Conservation (phyloP, 2,888 invertebrate genomes). For the Sepioteuthis lessoniana region DNA sequence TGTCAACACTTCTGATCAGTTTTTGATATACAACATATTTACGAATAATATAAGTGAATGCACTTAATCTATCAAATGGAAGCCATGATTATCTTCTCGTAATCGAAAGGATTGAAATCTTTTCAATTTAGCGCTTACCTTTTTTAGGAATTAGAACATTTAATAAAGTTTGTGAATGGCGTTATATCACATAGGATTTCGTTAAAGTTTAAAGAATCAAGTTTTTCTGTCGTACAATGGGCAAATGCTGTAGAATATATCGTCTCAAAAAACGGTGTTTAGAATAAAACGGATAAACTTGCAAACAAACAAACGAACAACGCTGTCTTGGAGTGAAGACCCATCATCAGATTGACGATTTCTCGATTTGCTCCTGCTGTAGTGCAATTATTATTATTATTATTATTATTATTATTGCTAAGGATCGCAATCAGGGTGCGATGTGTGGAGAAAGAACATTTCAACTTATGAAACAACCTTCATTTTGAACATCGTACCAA, state of each 20-base stretch:
- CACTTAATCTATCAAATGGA: too few relatives aligned
- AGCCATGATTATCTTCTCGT: too few relatives aligned
- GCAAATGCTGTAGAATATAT: neutral
- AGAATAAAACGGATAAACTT: neutral
- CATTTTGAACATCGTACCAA: neutral
- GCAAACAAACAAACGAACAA: slow-evolving; percentile 16
- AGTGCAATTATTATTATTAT: neutral
- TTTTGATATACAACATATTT: too few relatives aligned
- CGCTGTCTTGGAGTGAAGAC: neutral
- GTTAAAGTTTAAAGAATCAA: neutral
- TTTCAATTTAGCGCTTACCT: too few relatives aligned
- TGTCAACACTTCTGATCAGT: too few relatives aligned
- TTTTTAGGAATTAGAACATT: too few relatives aligned
- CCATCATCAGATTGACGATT: neutral
- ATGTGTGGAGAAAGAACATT: neutral
- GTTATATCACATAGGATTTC: too few relatives aligned
- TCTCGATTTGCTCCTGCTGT: neutral
- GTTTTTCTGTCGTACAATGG: neutral
- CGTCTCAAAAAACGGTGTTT: neutral
- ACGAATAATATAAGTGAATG: too few relatives aligned
- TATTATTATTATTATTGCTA: neutral
- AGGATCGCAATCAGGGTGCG: neutral
- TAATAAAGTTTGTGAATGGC: too few relatives aligned
- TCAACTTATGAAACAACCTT: neutral
- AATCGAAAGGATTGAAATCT: too few relatives aligned